These are phyloP conservation scores for Luehdorfia chinensis DNA, from an alignment of 1,140 invertebrate genomes.

Conservation along the genomic window DNA sequence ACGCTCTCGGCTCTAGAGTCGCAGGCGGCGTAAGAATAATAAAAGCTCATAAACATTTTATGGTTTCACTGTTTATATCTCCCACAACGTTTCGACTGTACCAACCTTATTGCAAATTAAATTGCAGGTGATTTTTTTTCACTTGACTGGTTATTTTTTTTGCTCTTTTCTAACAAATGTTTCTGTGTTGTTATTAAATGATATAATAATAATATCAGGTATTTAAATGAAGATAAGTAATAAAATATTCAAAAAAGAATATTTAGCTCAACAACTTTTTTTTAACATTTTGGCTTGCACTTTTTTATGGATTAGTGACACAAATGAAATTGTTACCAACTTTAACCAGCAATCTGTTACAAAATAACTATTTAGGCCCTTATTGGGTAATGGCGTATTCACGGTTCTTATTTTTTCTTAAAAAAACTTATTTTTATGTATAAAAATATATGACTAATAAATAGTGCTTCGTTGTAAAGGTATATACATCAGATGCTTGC, in stretches of 20 bases:
- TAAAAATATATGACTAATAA: too few relatives aligned
- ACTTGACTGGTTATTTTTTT: not conserved
- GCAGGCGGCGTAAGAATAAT: conserved; percentile 24
- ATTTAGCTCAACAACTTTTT: too few relatives aligned
- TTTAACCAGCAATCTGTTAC: conserved; percentile 16
- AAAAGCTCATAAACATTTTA: conserved; percentile 37
- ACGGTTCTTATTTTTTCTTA: too few relatives aligned
- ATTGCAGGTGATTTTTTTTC: conserved; percentile 4
- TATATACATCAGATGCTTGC: too few relatives aligned
- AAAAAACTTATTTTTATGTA: too few relatives aligned
- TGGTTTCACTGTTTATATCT: conserved; percentile 33
- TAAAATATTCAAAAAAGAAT: too few relatives aligned
- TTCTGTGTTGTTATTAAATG: not conserved
- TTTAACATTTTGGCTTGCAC: too few relatives aligned
- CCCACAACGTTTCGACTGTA: conserved; percentile 15
- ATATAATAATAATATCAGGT: conserved; percentile 1
- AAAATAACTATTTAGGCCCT: too few relatives aligned
- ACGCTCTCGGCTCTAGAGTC: not conserved
- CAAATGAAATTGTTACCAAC: conserved; percentile 7
- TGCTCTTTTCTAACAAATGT: not conserved
- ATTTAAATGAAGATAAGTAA: too few relatives aligned
- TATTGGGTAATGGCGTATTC: too few relatives aligned
- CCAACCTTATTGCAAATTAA: conserved; percentile 24
- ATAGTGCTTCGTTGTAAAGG: too few relatives aligned
- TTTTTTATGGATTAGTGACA: conserved; percentile 3